Conservation (phyloP, 2,113 vertebrate species). For the Cyprinodon variegatus region DNA sequence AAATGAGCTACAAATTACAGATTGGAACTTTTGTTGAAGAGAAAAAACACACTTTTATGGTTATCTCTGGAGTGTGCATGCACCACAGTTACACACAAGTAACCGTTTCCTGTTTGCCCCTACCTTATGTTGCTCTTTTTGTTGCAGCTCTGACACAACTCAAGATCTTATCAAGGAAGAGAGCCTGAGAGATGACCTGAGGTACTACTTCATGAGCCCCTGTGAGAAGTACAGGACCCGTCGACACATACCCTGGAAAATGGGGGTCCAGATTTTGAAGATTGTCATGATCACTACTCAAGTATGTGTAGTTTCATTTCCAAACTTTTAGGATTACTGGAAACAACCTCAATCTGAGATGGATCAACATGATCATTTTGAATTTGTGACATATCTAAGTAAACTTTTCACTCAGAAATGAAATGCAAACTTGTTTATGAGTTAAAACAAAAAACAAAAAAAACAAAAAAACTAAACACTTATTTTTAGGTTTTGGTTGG, state of each 20-base stretch:
- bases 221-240: constrained; percentile 96
- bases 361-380: neutral
- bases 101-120: neutral
- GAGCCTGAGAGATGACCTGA: constrained; percentile 88
- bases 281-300: constrained; percentile 96
- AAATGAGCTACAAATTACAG: neutral
- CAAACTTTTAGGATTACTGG: neutral
- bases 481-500: no score
- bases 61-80: neutral
- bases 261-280: constrained; percentile 94
- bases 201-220: constrained; percentile 97
- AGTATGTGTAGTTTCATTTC: constrained; percentile 71
- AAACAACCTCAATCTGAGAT: neutral
- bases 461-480: neutral
- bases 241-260: constrained; percentile 91
- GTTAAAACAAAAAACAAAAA: neutral
- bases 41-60: neutral
- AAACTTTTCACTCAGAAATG: no score
- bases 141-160: constrained; percentile 74
- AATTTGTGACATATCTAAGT: neutral
- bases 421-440: no score
- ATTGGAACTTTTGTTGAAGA: neutral
- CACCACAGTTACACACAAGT: neutral
- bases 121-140: neutral
- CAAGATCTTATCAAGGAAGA: constrained; percentile 82